These are phyloP conservation scores for Xenopus petersii DNA, from an alignment of 2,797 vertebrate genomes.

Conservation along the genomic window DNA sequence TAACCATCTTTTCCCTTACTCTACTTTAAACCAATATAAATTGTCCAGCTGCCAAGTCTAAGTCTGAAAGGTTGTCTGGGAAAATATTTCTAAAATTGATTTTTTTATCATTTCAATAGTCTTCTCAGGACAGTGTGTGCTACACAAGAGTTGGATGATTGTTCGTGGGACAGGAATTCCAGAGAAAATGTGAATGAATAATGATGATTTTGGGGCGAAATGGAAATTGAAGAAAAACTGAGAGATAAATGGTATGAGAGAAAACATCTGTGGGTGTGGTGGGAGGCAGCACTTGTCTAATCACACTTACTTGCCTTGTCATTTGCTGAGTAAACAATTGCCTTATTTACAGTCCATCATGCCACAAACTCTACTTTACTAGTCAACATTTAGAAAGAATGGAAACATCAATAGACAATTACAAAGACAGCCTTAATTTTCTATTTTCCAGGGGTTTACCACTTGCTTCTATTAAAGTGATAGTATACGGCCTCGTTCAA, in stretches of 20 bases:
- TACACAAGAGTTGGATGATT: constrained; percentile 7
- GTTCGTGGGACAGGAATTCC: constrained; percentile 13
- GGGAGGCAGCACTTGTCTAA: not conserved
- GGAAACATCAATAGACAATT: no score
- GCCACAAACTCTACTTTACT: no score
- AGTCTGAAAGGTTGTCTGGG: not conserved
- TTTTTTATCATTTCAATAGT: not conserved
- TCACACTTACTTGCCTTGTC: no score
- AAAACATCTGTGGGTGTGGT: constrained; percentile 36
- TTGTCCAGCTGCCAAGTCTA: not conserved
- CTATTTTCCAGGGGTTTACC: no score
- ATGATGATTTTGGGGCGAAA: constrained; percentile 28
- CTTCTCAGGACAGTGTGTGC: constrained; percentile 12
- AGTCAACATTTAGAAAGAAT: no score
- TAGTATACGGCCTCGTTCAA: no score
- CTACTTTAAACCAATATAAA: not conserved
- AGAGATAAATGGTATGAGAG: constrained; percentile 18
- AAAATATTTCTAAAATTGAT: not conserved
- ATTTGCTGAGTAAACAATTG: no score
- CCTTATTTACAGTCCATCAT: no score
- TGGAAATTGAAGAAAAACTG: constrained; percentile 2
- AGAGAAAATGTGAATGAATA: constrained; percentile 11
- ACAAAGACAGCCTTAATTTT: no score
- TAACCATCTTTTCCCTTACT: not conserved
- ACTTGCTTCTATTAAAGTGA: no score